These are phyloP conservation scores for Saturnia pavonia DNA, from an alignment of 2,888 invertebrate species.

Conservation along the genomic window DNA sequence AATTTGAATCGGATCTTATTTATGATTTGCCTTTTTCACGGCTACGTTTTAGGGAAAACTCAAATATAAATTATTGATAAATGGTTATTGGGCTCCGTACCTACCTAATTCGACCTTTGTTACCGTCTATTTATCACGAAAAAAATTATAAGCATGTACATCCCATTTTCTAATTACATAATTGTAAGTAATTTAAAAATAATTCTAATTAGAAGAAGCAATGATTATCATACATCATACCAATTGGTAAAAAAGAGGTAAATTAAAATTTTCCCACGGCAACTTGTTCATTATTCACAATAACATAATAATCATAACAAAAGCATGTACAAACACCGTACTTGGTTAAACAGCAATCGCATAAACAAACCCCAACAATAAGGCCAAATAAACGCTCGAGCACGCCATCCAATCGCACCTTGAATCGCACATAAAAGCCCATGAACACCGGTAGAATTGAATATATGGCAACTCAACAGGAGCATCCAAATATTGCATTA, in stretches of 20 bases:
- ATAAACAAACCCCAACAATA: slow-evolving; percentile 82
- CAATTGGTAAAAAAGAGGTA: slow-evolving; percentile 37
- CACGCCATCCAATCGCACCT: slow-evolving; percentile 82
- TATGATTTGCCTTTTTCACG: slow-evolving; percentile 82
- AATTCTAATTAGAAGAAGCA: slow-evolving; percentile 42
- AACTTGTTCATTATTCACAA: slow-evolving; percentile 66
- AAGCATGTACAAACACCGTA: slow-evolving; percentile 78
- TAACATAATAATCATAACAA: slow-evolving; percentile 80
- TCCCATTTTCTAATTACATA: slow-evolving; percentile 27
- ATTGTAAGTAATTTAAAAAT: slow-evolving; percentile 21
- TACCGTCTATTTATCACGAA: slow-evolving; percentile 41
- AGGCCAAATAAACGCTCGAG: slow-evolving; percentile 81
- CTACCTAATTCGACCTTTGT: slow-evolving; percentile 67
- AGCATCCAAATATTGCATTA: slow-evolving; percentile 76
- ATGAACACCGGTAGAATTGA: slow-evolving; percentile 79
- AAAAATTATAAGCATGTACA: slow-evolving; percentile 38
- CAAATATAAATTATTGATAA: slow-evolving; percentile 77
- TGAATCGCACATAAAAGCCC: slow-evolving; percentile 81
- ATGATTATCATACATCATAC: too few relatives aligned
- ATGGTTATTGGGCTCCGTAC: slow-evolving; percentile 70
- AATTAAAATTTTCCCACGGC: slow-evolving; percentile 59
- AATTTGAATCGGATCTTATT: slow-evolving; percentile 83
- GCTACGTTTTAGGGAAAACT: slow-evolving; percentile 79
- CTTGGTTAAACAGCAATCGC: slow-evolving; percentile 81
- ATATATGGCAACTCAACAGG: slow-evolving; percentile 73